A percentile compares a stretch with the other conserved stretches of the same genome.
Evolutionary conservation across 2,888 invertebrate genomes (phyloP).

Genomic region (Onchidella celtica): DNA sequence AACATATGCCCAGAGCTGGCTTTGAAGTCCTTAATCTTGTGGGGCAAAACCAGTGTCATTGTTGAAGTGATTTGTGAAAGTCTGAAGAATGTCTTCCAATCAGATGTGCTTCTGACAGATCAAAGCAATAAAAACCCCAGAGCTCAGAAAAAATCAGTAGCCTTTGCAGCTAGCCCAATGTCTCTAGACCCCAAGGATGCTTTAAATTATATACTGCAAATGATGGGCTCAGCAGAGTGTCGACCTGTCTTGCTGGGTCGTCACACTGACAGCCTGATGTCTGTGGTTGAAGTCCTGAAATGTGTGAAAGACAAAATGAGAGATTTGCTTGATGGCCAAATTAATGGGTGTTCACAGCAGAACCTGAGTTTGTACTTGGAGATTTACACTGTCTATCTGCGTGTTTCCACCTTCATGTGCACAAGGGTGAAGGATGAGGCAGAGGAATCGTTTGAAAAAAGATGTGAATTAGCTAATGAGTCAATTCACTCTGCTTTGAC

Average conservation of each 20-base stretch:
- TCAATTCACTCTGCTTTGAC: neutral
- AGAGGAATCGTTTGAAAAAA: neutral
- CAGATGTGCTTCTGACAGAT: too few species aligned
- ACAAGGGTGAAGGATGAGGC: neutral
- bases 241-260: constrained; percentile 25
- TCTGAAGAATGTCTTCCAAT: constrained; percentile 3
- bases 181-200: neutral
- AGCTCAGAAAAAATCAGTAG: constrained; percentile 4
- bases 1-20: neutral
- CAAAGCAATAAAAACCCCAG: neutral
- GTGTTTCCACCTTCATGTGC: constrained; percentile 26
- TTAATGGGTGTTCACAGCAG: neutral
- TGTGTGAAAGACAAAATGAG: neutral
- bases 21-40: constrained; percentile 37
- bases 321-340: neutral
- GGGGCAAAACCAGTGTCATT: constrained; percentile 35
- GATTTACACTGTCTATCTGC: neutral
- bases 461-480: neutral
- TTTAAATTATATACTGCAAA: neutral
- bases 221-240: constrained; percentile 38
- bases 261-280: neutral
- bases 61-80: constrained; percentile 26
- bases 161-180: constrained; percentile 23
- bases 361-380: constrained; percentile 21
- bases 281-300: neutral